phyloP scores from a whole-genome alignment of 2,113 vertebrate genomes.

The Pygoscelis antarcticus region DNA sequence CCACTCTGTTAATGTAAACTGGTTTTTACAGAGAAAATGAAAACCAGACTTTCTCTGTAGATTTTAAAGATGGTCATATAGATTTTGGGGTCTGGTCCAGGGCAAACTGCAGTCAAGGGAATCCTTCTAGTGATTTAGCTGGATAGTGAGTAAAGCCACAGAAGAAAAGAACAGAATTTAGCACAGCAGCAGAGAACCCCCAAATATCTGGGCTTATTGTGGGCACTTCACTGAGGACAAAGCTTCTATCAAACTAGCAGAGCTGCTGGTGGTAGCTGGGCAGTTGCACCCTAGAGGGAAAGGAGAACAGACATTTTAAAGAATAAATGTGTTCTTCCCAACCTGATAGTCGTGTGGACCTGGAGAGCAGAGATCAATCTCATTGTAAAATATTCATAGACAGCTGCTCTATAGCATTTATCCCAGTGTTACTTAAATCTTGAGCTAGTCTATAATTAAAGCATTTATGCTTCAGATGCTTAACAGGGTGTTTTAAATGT shows the following conservation, averaged over 20 bases:
- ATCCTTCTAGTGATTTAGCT: not conserved
- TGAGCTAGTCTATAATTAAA: constrained; percentile 71
- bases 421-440: constrained; percentile 67
- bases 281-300: not conserved
- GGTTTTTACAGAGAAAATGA: not conserved
- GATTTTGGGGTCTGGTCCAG: not conserved
- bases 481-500: constrained; percentile 71
- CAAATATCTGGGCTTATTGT: not conserved
- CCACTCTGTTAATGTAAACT: too few relatives aligned
- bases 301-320: not conserved
- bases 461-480: constrained; percentile 70
- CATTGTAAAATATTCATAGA: constrained; percentile 66
- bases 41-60: not conserved
- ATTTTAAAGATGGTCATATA: not conserved
- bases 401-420: constrained; percentile 69
- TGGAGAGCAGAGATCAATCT: not conserved
- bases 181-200: not conserved
- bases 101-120: not conserved
- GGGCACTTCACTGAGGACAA: not conserved
- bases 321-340: not conserved
- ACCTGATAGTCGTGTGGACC: not conserved
- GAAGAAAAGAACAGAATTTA: not conserved
- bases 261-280: not conserved
- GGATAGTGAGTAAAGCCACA: not conserved
- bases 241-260: not conserved